These are phyloP conservation scores for Scomber japonicus DNA, from an alignment of 2,113 vertebrate species.

Conservation along the genomic window DNA sequence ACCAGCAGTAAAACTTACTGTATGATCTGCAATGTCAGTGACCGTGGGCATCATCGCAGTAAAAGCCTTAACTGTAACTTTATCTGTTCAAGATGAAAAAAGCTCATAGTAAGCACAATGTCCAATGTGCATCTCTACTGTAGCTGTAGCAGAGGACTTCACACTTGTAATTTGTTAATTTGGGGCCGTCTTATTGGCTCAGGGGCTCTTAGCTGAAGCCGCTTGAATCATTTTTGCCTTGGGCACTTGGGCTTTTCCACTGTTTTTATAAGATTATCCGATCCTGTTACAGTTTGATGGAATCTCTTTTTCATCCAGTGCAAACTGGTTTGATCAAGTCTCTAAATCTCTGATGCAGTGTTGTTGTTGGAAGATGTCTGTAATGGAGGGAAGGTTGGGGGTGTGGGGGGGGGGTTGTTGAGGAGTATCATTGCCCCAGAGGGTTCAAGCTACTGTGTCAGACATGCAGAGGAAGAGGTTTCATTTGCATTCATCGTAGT, in stretches of 20 bases:
- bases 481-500: constrained; percentile 54
- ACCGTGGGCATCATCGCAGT: not conserved
- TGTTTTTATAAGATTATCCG: constrained; percentile 61
- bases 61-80: not conserved
- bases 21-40: not conserved
- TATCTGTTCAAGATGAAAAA: not conserved
- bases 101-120: not conserved
- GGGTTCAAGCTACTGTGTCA: constrained; percentile 48
- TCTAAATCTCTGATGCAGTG: constrained; percentile 60
- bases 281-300: constrained; percentile 55
- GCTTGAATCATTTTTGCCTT: constrained; percentile 38
- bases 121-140: not conserved
- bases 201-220: constrained; percentile 25
- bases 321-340: constrained; percentile 69
- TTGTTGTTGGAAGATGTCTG: constrained; percentile 51
- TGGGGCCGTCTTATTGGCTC: constrained; percentile 5
- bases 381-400: constrained; percentile 1
- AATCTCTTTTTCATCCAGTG: constrained; percentile 70
- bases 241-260: constrained; percentile 35
- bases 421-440: constrained; percentile 41
- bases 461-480: constrained; percentile 53
- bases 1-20: not conserved
- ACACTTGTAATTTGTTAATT: constrained; percentile 18
- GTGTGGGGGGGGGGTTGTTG: not conserved
- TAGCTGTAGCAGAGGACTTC: constrained; percentile 24